Percentiles rank a stretch among this genome's conserved stretches.
Evolutionary conservation across 92 coral and sea anemone species (phyloP).

Genomic region (Chrysogorgia sp.): DNA sequence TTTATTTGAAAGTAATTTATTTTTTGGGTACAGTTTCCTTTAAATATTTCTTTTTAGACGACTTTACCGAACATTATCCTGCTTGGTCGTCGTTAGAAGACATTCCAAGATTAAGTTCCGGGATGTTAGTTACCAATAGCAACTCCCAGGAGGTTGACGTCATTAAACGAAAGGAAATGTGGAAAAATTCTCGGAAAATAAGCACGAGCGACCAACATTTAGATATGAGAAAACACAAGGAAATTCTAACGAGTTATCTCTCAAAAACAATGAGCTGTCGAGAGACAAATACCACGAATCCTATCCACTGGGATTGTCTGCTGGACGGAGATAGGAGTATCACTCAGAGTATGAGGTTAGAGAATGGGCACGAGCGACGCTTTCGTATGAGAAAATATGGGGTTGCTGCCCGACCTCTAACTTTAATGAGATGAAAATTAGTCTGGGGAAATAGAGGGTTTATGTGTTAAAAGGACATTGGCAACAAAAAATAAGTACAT

Average conservation of each 20-base stretch:
- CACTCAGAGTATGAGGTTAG: background rate
- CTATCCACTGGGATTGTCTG: background rate
- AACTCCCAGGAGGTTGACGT: slow-evolving; percentile 36
- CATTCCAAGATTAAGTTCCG: slow-evolving; percentile 85
- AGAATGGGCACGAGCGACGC: background rate
- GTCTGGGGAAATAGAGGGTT: too few species aligned
- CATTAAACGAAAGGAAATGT: slow-evolving; percentile 21
- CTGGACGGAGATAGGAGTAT: background rate
- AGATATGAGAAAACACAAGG: slow-evolving; percentile 7
- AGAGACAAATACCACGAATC: slow-evolving; percentile 1
- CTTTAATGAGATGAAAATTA: background rate
- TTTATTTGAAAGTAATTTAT: too few species aligned
- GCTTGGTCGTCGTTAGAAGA: slow-evolving; percentile 96
- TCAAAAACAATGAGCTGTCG: slow-evolving; percentile 5
- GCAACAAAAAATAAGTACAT: too few species aligned
- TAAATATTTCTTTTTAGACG: slow-evolving; percentile 4
- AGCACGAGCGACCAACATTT: slow-evolving; percentile 41
- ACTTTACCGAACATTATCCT: slow-evolving; percentile 47
- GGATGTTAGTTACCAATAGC: slow-evolving; percentile 78
- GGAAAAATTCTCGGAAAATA: slow-evolving; percentile 7
- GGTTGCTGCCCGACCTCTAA: background rate
- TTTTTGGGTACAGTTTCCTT: too few species aligned
- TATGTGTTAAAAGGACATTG: too few species aligned
- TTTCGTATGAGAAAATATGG: background rate
- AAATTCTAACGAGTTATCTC: background rate